phyloP scores from a whole-genome alignment of 2,113 vertebrate genomes.

The Rallus limicola region DNA sequence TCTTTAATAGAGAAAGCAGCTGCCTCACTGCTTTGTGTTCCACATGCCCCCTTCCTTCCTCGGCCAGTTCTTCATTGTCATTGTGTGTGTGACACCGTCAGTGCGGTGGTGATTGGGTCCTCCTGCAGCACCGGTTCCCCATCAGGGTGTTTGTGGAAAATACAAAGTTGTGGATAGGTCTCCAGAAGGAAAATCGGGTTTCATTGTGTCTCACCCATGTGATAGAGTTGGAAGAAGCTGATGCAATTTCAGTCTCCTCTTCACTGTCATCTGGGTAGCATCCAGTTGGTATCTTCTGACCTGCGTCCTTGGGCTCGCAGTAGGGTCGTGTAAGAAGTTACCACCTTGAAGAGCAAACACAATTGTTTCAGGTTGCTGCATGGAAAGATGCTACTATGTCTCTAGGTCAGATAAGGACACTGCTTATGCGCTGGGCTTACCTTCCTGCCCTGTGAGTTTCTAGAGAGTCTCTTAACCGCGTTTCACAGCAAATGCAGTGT shows the following conservation, averaged over 20 bases:
- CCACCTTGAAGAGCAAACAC: not conserved
- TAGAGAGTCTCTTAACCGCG: not conserved
- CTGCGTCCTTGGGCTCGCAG: not conserved
- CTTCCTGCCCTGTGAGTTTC: not conserved
- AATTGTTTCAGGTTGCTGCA: not conserved
- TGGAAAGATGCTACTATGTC: not conserved
- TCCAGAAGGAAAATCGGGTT: not conserved
- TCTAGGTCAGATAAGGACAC: not conserved
- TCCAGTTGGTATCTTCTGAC: not conserved
- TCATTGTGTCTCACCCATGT: not conserved
- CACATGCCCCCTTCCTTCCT: not conserved
- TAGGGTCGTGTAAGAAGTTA: not conserved
- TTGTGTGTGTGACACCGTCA: not conserved
- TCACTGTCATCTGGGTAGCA: accelerated
- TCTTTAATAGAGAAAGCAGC: not conserved
- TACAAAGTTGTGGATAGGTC: not conserved
- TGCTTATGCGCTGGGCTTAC: not conserved
- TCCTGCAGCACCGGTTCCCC: not conserved
- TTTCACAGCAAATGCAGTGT: not conserved
- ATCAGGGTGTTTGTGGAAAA: not conserved
- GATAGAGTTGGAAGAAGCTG: not conserved
- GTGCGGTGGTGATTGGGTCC: not conserved
- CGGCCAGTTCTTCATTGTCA: not conserved
- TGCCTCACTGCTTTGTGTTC: not conserved
- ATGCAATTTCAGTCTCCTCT: not conserved